Evolutionary conservation across 2,797 vertebrate species (phyloP), one percentile per base, ranked within the genome.

Genomic region (Eptatretus atami): DNA sequence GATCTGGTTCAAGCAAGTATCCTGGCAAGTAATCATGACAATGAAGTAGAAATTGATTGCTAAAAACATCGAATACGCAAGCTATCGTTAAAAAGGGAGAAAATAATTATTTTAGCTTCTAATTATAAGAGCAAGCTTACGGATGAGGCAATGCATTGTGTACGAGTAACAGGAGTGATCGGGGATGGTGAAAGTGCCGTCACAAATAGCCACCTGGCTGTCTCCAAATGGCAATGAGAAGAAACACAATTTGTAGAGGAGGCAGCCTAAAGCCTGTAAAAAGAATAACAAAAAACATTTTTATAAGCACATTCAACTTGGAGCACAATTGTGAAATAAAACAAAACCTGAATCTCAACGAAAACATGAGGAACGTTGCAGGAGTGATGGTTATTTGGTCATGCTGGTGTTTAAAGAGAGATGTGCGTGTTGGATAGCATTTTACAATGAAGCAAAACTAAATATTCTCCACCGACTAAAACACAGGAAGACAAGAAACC

Each of bases 161-260:
- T 75, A 80, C 63, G 87, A 83, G 74, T 82, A 96, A 15, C 82
- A 84, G 57, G 92, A 98, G 74, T 78, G 79, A 68, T 98, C 86
- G 1, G 90, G 87, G 74, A 98, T 73, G 11, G 83, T 85, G 69
- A 98, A 94, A 75, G 75, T 86, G 70, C 90, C 86, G 3, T 96
- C 92, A 54, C 90, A 98, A 74, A 98, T 98, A 71, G 92, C 92
- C 55, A 98, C 87, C 74, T 94, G 92, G 76, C 90, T 96, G 76
- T 98, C 92, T 73, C 92, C 92, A 70, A 98, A 98, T 63, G 92
- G 92, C 76, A 96, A 84, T 1, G 81, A 70, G 73, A 98, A 98
- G 81, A 98, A 98, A 76, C 92, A 94, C 69, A 98, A 85, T 76
- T 98, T 96, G 76, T 94, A 96, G 68, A 98, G 82, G 78, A 98